phyloP scores from a whole-genome alignment of 2,113 vertebrate genomes.

The Beaufortia kweichowensis region DNA sequence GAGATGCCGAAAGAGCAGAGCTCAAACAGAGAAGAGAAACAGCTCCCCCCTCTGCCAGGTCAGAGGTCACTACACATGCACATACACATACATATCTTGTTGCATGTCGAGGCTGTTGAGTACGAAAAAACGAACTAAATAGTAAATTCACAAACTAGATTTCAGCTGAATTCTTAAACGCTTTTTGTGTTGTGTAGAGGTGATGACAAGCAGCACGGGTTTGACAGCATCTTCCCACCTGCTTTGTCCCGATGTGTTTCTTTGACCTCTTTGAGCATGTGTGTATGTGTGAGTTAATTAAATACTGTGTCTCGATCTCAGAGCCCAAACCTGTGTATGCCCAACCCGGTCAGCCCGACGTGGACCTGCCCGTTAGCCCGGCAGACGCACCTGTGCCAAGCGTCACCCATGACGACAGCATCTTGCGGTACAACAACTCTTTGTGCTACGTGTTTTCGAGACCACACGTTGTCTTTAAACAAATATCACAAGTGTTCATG shows the following conservation, averaged over 20 bases:
- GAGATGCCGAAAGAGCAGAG: constrained; percentile 85
- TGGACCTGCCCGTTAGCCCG: constrained; percentile 96
- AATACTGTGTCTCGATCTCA: constrained; percentile 59
- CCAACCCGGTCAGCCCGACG: constrained; percentile 95
- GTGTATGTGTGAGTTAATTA: constrained; percentile 3
- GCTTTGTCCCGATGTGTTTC: too few species aligned
- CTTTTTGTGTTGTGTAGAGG: too few species aligned
- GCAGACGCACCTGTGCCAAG: constrained; percentile 92
- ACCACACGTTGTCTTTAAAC: neutral
- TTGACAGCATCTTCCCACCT: too few species aligned
- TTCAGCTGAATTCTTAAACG: too few species aligned
- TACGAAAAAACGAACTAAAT: too few species aligned
- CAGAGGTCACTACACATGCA: constrained; percentile 48
- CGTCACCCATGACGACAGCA: constrained; percentile 90
- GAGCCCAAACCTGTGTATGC: constrained; percentile 98
- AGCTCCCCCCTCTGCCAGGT: constrained; percentile 91
- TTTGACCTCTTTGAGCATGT: too few species aligned
- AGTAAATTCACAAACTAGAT: too few species aligned
- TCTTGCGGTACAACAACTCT: constrained; percentile 81
- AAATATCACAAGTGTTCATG: neutral
- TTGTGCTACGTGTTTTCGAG: too few species aligned
- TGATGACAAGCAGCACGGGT: too few species aligned
- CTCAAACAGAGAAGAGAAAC: constrained; percentile 81
- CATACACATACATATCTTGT: neutral
- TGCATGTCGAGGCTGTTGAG: too few species aligned